These are phyloP conservation scores for Drosophila carrolli DNA, from an alignment of 1,140 invertebrate species.

Conservation along the genomic window DNA sequence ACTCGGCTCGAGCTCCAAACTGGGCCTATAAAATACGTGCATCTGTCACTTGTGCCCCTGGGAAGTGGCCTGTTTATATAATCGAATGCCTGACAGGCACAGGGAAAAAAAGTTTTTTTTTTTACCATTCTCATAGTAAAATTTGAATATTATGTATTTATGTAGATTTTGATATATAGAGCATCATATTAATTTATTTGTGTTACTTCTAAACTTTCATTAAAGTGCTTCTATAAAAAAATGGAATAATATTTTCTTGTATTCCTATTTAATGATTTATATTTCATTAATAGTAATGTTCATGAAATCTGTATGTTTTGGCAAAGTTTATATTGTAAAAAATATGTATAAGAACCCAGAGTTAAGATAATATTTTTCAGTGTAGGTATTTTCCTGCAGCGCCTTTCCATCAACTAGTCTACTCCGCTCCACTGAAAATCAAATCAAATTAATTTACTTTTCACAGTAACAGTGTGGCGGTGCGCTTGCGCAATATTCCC, in stretches of 20 bases:
- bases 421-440: constrained; percentile 23
- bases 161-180: too few species aligned
- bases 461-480: constrained; percentile 15
- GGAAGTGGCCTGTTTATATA: constrained; percentile 28
- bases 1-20: constrained; percentile 15
- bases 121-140: too few species aligned
- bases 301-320: too few species aligned
- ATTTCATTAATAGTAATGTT: too few species aligned
- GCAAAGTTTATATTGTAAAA: too few species aligned
- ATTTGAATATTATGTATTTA: too few species aligned
- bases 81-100: constrained; percentile 15
- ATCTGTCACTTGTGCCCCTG: constrained; percentile 41
- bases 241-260: too few species aligned
- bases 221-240: too few species aligned
- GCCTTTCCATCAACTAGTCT: constrained; percentile 36
- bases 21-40: constrained; percentile 44
- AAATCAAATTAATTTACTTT: constrained; percentile 61
- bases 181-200: too few species aligned
- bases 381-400: constrained; percentile 12
- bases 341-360: not conserved
- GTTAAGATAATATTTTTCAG: not conserved
- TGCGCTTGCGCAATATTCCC: constrained; percentile 70
- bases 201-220: too few species aligned
- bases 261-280: too few species aligned
- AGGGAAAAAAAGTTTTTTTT: constrained; percentile 1